Evolutionary conservation across 2,888 invertebrate genomes (phyloP), one percentile per base, ranked within the genome.

Genomic region (Aspidiotus destructor): DNA sequence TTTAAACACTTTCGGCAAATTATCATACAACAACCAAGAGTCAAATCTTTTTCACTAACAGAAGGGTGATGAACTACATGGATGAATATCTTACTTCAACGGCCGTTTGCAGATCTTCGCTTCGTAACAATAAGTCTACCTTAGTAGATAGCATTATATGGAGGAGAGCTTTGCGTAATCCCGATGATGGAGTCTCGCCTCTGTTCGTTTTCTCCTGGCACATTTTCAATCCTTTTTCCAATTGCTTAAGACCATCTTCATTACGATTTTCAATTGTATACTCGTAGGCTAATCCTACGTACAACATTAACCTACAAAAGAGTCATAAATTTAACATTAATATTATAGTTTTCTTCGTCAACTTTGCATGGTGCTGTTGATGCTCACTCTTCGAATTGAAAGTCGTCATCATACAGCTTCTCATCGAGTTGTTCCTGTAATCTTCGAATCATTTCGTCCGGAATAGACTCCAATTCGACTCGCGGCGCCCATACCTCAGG

Each of bases 331-430:
- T 8, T 15, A 13, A 17, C 48, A 17, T 57, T 16, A 57, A 6
- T 57, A 17, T 10, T 16, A 10, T 28, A 28, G 28, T 28, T 28
- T 28, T 28, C 28, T 28, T 28, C 5, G 17, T 52, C 42, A 53
- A 62, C 17, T 17, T 52, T 7, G 16, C 1, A 57, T 1, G 17
- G 17, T 10, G 17, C 10, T 52, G 41, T 1, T 40, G 44, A 7
- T n/a, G 8, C 60, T 58, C 52, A 67, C 67, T n/a, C 48, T 58
- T 67, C 58, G 40, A 60, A 67, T 15, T 60, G 42, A 3, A 67
- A 44, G 2, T 5, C 11, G 40, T 41, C 28, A 13, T 60, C 67
- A 1, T 11, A 11, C 3, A 52, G 13, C 13, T 58, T 67, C n/a
- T 67, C 60, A 15, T 60, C 48, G 1, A 58, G 15, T 48, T 58